Base-by-base conservation (phyloP, 2,888 invertebrate genomes). In the Limnephilus lunatus region DNA sequence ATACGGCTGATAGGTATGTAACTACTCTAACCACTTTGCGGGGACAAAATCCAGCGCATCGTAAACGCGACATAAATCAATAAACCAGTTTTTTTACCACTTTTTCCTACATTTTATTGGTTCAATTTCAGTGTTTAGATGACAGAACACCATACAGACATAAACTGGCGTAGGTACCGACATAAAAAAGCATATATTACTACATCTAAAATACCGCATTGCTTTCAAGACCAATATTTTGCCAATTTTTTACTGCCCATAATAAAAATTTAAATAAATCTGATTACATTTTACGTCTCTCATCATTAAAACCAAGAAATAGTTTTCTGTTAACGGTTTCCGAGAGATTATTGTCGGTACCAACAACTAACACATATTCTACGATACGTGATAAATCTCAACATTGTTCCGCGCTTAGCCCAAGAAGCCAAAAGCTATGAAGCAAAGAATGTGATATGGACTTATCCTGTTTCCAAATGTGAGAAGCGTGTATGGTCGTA, bases 381-480 rank as follows among this genome's bases (percentile, higher is more conserved):
- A 53, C 53, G 44, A 83, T 90, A 85, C 30, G 85, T 90, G 68
- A 90, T 90, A 90, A 90, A 90, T 90, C 85, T 90, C 82, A 48
- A 89, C 91, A 91, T 89, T 91, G 91, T 91, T 89, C 89, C 91
- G n/a, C 53, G 88, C 90, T 68, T 48, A 85, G 80, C 25, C 19
- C n/a, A 25, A 53, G 15, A 53, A 19, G 53, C 19, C 19, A 53
- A 19, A 25, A 68, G 68, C 68, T 9, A 25, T 1, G 25, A 68
- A 68, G 25, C 25, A 9, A 82, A 81, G 82, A 87, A 81, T 81
- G 91, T 48, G 35, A 48, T 81, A 53, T 91, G 81, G 89, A 81
- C 91, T 89, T 91, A 91, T 91, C 91, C 91, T 89, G 89, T 53
- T 89, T 82, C 90, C 83, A 89, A 85, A 91, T 91, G 91, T 89